These are phyloP conservation scores for Mimachlamys varia DNA, from an alignment of 2,888 invertebrate genomes.

Conservation along the genomic window DNA sequence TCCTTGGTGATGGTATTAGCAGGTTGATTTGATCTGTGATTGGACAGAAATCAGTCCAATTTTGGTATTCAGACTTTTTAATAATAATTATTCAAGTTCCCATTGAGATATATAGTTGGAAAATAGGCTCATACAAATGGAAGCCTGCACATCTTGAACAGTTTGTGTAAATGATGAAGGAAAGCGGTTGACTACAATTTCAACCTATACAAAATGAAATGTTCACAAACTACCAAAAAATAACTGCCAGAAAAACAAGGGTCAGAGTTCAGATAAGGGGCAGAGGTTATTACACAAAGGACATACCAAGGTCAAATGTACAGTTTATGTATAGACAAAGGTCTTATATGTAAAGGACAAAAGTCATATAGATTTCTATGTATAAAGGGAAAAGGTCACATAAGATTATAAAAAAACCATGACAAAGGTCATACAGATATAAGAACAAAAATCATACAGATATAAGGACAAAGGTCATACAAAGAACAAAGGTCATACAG, in stretches of 20 bases:
- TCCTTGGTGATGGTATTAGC: not conserved
- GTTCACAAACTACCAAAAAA: too few relatives aligned
- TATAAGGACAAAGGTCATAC: not conserved
- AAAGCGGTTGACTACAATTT: not conserved
- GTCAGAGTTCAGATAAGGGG: too few relatives aligned
- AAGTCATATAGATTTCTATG: not conserved
- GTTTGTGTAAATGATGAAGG: not conserved
- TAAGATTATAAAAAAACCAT: not conserved
- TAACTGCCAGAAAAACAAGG: too few relatives aligned
- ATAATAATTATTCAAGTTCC: not conserved
- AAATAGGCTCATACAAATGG: not conserved
- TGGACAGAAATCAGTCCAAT: constrained; percentile 16
- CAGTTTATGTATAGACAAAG: not conserved
- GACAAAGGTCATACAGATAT: not conserved
- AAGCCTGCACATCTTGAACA: not conserved
- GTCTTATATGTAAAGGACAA: not conserved
- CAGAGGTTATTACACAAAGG: too few relatives aligned
- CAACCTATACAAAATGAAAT: too few relatives aligned
- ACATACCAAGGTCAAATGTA: too few relatives aligned
- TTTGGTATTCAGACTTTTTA: not conserved
- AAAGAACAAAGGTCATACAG: not conserved
- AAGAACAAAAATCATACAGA: not conserved
- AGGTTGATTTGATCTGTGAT: not conserved
- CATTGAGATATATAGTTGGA: not conserved
- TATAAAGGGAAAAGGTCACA: not conserved